A percentile compares a stretch with the other conserved stretches of the same genome.
Conservation (phyloP, 2,113 vertebrate genomes). For the Petrocephalus zakoni region DNA sequence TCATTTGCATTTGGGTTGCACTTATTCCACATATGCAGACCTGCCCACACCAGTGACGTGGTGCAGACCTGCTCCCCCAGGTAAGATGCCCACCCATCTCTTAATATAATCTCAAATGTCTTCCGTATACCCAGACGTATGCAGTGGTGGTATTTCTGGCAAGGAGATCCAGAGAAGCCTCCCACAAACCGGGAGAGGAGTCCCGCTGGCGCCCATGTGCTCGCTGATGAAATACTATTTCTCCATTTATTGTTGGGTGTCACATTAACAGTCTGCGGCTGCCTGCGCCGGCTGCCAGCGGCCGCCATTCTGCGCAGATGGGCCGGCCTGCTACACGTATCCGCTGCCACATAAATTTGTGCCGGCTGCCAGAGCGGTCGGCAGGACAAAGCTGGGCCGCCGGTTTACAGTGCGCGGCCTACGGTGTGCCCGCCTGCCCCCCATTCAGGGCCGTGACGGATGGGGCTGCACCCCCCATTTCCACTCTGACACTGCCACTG, state of each 20-base stretch:
- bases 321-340: slow-evolving; percentile 54
- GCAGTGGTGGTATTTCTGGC: not conserved
- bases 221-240: slow-evolving; percentile 46
- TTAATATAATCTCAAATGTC: not conserved
- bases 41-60: slow-evolving; percentile 29
- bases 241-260: slow-evolving; percentile 57
- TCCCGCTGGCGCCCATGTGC: slow-evolving; percentile 42
- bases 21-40: slow-evolving; percentile 16
- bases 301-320: slow-evolving; percentile 59
- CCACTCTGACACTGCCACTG: slow-evolving; percentile 38
- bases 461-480: slow-evolving; percentile 44
- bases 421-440: slow-evolving; percentile 40
- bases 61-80: not conserved
- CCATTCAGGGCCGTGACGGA: slow-evolving; percentile 45
- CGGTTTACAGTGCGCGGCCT: slow-evolving; percentile 47
- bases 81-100: not conserved
- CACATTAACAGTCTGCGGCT: slow-evolving; percentile 66
- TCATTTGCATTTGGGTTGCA: slow-evolving; percentile 47
- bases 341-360: slow-evolving; percentile 65
- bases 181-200: slow-evolving; percentile 14
- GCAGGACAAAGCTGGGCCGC: slow-evolving; percentile 46
- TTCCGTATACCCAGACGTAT: not conserved
- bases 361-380: slow-evolving; percentile 44
- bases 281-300: slow-evolving; percentile 49
- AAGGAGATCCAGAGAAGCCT: not conserved